Base-by-base conservation (phyloP, 2,797 vertebrate species). In the Menidia menidia region DNA sequence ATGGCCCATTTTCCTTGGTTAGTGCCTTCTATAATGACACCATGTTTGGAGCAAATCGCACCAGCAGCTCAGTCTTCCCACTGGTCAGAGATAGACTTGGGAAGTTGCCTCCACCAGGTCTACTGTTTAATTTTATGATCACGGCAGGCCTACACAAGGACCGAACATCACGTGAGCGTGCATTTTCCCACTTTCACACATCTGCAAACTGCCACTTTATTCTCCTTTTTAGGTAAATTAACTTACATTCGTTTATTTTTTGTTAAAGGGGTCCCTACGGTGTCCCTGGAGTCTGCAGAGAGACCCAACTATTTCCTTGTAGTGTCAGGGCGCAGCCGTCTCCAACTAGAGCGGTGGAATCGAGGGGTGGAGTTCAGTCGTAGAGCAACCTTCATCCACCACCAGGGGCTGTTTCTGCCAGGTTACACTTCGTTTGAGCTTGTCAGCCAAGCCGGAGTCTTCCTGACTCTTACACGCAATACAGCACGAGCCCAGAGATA, bases 111-210 rank as follows among this genome's bases (percentile, higher is more conserved):
- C 82, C 92, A 18, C 87, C 91, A 61, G 94, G 93, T 61, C 81
- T 96, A 35, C 91, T 97, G 82, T 98, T 98, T 88, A 98, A 95
- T 92, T 97, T 99, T 89, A 99, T 99, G 98, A 92, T 99, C 86
- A 98, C 96, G 58, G 92, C 94, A 54, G 97, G 96, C 61, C 93
- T 99, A 87, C 96, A 95, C 84, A 97, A 95, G 89, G 96, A 98
- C 74, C 94, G 95, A 85, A 88, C 94, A 57, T 95, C 95, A 91
- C 94, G 97, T 99, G 87, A 97, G 97, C 43, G 8, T 67, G 55
- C 25, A 16, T 33, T 41, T 64, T 61, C 39, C 57, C 25, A 16
- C 39, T 41, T 64, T 61, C 39, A 68, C 44, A 33, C 18, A 16
- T 5, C 25, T 5, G 39, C 11, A 39, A 18, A 14, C 11, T 31